Evolutionary conservation across 1,140 invertebrate genomes (phyloP).

Genomic region (Macrotrachela quadricornifera): DNA sequence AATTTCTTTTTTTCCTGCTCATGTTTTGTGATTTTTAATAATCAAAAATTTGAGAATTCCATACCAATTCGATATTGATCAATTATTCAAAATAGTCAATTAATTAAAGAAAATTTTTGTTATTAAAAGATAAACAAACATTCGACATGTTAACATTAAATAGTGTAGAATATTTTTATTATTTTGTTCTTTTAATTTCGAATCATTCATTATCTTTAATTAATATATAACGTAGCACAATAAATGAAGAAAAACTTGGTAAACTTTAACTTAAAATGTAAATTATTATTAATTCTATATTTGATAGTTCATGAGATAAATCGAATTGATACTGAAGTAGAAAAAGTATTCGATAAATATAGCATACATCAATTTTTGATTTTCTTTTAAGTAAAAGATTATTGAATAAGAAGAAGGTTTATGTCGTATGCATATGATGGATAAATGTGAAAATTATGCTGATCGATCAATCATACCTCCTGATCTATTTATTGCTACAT

Average conservation of each 20-base stretch:
- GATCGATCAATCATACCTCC: constrained; percentile 96
- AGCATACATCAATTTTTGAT: background rate
- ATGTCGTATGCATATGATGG: constrained; percentile 97
- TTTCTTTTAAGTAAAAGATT: constrained; percentile 33
- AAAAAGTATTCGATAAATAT: background rate
- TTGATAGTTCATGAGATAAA: constrained; percentile 29
- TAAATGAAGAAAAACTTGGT: constrained; percentile 26
- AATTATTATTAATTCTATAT: constrained; percentile 30
- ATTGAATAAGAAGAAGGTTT: constrained; percentile 93
- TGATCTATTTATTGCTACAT: constrained; percentile 80
- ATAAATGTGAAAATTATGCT: constrained; percentile 90
- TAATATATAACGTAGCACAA: too few relatives aligned
- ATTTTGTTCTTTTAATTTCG: too few relatives aligned
- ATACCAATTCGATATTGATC: constrained; percentile 41
- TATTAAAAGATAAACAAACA: too few relatives aligned
- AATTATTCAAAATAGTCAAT: constrained; percentile 11
- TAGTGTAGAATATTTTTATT: too few relatives aligned
- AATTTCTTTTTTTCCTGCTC: too few relatives aligned
- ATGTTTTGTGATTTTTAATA: too few relatives aligned
- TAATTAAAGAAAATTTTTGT: constrained; percentile 2
- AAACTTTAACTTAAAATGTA: constrained; percentile 32
- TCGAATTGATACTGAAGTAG: too few relatives aligned
- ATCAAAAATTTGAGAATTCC: constrained; percentile 52
- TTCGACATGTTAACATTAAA: too few relatives aligned
- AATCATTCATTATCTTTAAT: too few relatives aligned